A percentile compares a stretch with the other conserved stretches of the same genome.
phyloP scores from a whole-genome alignment of 2,113 vertebrate species.

The Hippoglossus stenolepis region DNA sequence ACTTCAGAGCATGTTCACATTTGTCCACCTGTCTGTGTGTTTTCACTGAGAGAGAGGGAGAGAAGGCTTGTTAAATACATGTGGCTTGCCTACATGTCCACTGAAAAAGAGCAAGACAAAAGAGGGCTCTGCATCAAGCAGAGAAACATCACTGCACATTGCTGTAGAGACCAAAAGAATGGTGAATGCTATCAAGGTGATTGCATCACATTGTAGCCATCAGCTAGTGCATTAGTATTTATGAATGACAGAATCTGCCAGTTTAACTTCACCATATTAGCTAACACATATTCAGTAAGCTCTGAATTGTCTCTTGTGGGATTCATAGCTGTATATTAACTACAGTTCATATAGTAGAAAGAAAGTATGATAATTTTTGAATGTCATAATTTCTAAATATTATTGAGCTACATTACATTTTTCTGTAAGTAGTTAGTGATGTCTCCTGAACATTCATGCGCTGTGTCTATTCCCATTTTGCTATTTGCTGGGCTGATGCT shows the following conservation, averaged over 20 bases:
- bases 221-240: background rate
- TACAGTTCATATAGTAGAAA: too few relatives aligned
- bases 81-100: background rate
- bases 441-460: background rate
- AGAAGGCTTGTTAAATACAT: constrained; percentile 3
- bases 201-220: background rate
- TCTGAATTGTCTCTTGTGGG: background rate
- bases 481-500: background rate
- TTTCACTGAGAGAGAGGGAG: constrained; percentile 23
- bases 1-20: constrained; percentile 41
- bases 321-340: background rate
- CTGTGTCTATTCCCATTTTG: background rate
- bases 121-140: constrained; percentile 4
- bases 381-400: background rate
- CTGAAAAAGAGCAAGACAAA: constrained; percentile 5
- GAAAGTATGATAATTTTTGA: too few relatives aligned
- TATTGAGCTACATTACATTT: background rate
- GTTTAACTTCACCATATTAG: too few relatives aligned
- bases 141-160: background rate
- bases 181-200: background rate
- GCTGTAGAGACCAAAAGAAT: background rate
- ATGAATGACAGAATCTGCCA: too few relatives aligned
- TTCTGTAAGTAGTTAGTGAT: background rate
- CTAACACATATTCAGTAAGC: background rate
- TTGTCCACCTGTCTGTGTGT: constrained; percentile 28